These are phyloP conservation scores for Cairina moschata DNA, from an alignment of 2,113 vertebrate genomes.

Conservation along the genomic window DNA sequence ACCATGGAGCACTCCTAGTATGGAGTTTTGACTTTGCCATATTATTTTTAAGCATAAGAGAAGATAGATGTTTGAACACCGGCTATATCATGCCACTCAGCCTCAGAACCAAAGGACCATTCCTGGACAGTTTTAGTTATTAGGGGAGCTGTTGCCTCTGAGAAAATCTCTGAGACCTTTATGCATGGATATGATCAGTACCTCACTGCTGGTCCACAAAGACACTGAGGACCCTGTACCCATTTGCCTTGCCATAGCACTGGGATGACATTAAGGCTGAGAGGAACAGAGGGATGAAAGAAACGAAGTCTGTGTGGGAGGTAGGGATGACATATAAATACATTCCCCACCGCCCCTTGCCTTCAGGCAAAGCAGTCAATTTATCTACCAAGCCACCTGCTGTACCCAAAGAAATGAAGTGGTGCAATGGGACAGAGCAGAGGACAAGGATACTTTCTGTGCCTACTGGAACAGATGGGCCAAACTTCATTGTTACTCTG, in stretches of 20 bases:
- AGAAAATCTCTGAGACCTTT: background rate
- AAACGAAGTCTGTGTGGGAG: background rate
- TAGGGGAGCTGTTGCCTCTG: background rate
- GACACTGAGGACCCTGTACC: background rate
- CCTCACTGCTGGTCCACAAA: background rate
- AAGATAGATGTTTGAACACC: background rate
- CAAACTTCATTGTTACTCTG: conserved; percentile 15
- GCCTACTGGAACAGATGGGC: conserved; percentile 51
- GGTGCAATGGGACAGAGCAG: background rate
- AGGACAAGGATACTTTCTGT: background rate
- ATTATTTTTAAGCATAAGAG: background rate
- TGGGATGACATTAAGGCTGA: background rate
- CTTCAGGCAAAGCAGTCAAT: background rate
- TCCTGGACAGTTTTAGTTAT: background rate
- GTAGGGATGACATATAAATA: background rate
- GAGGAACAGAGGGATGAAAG: background rate
- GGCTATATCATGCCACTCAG: background rate
- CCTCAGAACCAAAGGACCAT: background rate
- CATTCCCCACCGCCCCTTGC: background rate
- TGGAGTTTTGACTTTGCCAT: background rate
- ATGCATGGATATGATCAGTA: background rate
- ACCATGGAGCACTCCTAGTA: background rate
- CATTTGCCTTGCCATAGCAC: conserved; percentile 15
- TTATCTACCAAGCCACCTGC: background rate
- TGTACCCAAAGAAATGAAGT: background rate